phyloP scores from a whole-genome alignment of 2,797 vertebrate species.

The Loris lydekkerianus region DNA sequence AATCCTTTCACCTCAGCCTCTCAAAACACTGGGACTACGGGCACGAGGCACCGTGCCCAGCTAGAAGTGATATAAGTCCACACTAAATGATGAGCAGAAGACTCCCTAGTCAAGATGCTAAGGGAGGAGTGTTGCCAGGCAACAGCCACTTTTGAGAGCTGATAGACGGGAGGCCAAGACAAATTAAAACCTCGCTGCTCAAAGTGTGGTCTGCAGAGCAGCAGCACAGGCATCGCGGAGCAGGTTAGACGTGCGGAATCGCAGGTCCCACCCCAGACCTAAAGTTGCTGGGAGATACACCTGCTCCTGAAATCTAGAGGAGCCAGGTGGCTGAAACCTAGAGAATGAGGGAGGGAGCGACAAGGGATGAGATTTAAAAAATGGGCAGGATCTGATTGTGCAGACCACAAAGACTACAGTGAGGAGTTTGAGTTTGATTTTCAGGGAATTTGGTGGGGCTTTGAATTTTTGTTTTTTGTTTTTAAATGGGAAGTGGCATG shows the following conservation, averaged over 20 bases:
- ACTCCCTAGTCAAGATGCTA: not conserved
- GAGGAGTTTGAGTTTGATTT: not conserved
- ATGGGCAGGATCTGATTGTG: not conserved
- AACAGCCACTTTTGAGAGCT: not conserved
- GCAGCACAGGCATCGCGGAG: not conserved
- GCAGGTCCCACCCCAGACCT: not conserved
- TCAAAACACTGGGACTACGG: not conserved
- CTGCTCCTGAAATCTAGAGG: not conserved
- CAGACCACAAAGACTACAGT: not conserved
- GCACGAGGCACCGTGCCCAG: fast-evolving
- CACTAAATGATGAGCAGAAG: not conserved
- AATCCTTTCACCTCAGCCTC: fast-evolving
- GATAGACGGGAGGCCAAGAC: not conserved
- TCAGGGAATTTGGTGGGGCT: not conserved
- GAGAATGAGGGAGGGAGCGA: not conserved
- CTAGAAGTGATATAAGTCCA: not conserved
- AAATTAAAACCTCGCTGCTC: not conserved
- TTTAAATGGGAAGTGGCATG: not conserved
- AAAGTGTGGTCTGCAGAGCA: not conserved
- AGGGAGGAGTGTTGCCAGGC: slow-evolving; percentile 16
- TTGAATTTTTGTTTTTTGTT: not conserved
- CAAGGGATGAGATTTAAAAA: not conserved
- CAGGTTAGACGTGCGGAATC: not conserved
- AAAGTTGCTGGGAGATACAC: not conserved
- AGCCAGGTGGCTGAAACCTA: not conserved